These are phyloP conservation scores for Macropodus opercularis DNA, from an alignment of 2,797 vertebrate species.

Conservation along the genomic window DNA sequence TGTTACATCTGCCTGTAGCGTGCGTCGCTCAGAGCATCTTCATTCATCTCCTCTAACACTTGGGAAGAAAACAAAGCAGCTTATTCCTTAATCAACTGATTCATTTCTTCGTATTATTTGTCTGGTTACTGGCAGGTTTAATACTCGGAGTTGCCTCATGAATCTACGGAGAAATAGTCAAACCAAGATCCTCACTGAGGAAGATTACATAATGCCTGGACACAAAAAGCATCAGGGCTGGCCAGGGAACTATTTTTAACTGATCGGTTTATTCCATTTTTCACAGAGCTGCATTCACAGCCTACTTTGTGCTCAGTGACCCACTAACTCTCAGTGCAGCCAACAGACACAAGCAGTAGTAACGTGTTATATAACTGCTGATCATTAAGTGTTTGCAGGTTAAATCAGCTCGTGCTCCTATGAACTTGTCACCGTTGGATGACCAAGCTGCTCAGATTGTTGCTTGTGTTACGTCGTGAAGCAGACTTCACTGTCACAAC, in stretches of 20 bases:
- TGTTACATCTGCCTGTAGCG: no score
- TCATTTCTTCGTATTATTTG: background rate
- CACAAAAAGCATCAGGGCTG: slow-evolving; percentile 5
- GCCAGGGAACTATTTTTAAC: slow-evolving; percentile 33
- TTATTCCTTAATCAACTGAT: no score
- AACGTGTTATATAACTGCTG: slow-evolving; percentile 36
- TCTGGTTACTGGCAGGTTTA: no score
- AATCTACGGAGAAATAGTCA: background rate
- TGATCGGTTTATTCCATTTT: slow-evolving; percentile 31
- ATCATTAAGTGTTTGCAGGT: slow-evolving; percentile 27
- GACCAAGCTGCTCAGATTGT: slow-evolving; percentile 6
- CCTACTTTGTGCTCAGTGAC: slow-evolving; percentile 33
- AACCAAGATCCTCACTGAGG: slow-evolving; percentile 22
- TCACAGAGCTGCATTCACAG: slow-evolving; percentile 32
- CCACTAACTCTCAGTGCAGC: slow-evolving; percentile 29
- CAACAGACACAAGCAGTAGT: slow-evolving; percentile 36
- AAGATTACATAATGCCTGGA: slow-evolving; percentile 10
- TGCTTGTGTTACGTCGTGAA: background rate
- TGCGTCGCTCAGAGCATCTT: no score
- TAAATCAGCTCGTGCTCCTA: slow-evolving; percentile 5
- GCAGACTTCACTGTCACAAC: background rate
- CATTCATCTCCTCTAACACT: no score
- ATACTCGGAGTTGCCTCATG: background rate
- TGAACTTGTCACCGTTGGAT: slow-evolving; percentile 14
- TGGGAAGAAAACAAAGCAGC: no score